A percentile compares a stretch with the other conserved stretches of the same genome.
Conservation (phyloP, 2,113 vertebrate species). For the Phylloscopus trochilus region DNA sequence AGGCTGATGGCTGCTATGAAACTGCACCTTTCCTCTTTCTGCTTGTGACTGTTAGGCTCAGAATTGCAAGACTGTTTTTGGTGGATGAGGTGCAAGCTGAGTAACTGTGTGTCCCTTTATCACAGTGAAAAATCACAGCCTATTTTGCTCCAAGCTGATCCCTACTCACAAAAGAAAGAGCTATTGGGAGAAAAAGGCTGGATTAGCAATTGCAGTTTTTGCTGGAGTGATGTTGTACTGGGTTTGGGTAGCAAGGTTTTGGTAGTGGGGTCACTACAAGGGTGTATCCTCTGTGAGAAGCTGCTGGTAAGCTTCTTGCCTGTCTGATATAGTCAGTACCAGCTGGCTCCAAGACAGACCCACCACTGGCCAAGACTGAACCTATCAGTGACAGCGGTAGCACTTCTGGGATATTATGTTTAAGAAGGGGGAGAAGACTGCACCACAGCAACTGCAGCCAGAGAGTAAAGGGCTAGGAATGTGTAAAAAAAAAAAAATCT, state of each 20-base stretch:
- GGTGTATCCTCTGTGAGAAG: background rate
- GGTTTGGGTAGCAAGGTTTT: background rate
- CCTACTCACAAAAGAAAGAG: background rate
- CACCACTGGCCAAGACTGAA: background rate
- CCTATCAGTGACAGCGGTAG: background rate
- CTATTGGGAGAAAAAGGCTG: background rate
- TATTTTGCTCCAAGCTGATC: background rate
- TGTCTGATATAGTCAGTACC: fast-evolving
- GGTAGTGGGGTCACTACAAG: background rate
- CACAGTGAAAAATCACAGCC: background rate
- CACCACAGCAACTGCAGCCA: background rate
- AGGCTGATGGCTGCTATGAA: background rate
- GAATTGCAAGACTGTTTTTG: background rate
- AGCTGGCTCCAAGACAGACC: background rate
- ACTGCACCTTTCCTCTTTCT: background rate
- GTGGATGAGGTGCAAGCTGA: background rate
- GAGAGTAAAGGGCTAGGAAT: background rate
- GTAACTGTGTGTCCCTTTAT: background rate
- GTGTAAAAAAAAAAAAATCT: background rate
- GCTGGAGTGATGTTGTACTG: background rate
- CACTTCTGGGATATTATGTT: background rate
- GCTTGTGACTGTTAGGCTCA: background rate
- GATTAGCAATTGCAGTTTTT: background rate
- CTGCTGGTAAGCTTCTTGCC: background rate
- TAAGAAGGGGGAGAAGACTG: background rate